Evolutionary conservation across 2,797 vertebrate genomes (phyloP), one percentile per base, ranked within the genome.

Genomic region (Octomys mimax): DNA sequence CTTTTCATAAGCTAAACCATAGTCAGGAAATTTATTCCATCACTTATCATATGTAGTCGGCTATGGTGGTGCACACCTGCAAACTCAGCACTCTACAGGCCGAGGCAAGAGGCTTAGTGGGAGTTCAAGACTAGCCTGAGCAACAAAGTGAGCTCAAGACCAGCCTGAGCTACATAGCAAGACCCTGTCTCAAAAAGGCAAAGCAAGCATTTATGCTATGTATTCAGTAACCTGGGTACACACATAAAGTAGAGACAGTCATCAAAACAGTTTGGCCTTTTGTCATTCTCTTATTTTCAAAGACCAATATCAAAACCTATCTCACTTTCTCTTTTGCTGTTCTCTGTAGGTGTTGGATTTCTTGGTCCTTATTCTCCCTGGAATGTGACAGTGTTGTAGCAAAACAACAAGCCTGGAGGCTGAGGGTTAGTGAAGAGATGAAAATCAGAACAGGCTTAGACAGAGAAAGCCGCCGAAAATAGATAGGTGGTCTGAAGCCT

Each of bases 281-380:
- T 91, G 33, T 75, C 57, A 31, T 89, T 92, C 39, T 75, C 66
- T 95, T 88, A 87, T 78, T 97, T 93, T 93, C 54, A 79, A 92
- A 89, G 42, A 16, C 21, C 57, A 54, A 70, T 70, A 88, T 89
- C 91, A 64, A 93, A 80, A 86, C 66, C 93, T 62, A 46, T 22
- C 70, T 80, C 49, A 62, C 21, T 91, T 68, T 59, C 85, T 22
- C 28, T 39, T 94, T 70, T 39, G 36, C 26, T 79, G 26, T 79
- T 33, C 33, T 71, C 87, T 75, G 78, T 64, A 89, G 66, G 16
- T 14, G 8, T 85, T 94, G 66, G 70, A 87, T 84, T 92, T 83
- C 73, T 78, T 91, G 52, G 57, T 36, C 33, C 59, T 7, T 0
- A 0, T 52, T 1, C 42, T 19, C 42, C 49, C 57, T 79, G 5